Base-by-base conservation (phyloP, 2,113 vertebrate genomes). In the Mus spicilegus region DNA sequence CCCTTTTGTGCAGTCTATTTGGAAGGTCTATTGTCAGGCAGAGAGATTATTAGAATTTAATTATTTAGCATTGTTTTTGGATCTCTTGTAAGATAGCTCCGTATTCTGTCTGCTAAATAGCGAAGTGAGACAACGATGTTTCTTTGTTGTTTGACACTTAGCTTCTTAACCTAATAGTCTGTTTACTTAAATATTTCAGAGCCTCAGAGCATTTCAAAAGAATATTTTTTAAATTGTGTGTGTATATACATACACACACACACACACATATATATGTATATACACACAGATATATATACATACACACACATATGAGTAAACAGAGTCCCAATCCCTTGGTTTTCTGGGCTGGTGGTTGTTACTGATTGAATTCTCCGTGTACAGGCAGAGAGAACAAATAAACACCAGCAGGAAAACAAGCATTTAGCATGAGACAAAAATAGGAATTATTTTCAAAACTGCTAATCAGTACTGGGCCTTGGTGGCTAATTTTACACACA, bases 141-240 rank as follows among this genome's bases (percentile, higher is more conserved):
- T 91, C 56, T 95, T 94, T 96, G 88, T 95, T 85, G 80, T 95
- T 91, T 96, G 95, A 95, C 80, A 86, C 70, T 76, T 67, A 78
- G 54, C 65, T 92, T 90, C 46, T 87, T 85, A 90, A 56, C 65
- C 39, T 69, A 96, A 92, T 77, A 7, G 72, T 96, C 77, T 97
- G 92, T 97, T 98, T 97, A 96, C 76, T 90, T 96, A 95, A 97
- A 93, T 90, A 95, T 90, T 95, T 92, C 80, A 93, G 30, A 89
- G 87, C 63, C 58, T 95, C 39, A 94, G 82, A 93, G 80, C 85
- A 92, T 97, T 96, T 96, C 92, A 94, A 94, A 96, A 94, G 90
- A 76, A 1, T 76, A 65, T n/a, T 96, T 95, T 80, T 77, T 85
- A 94, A 93, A 88, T 80, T 75, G 84, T 28, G 13, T 78, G 73